Conservation (phyloP, 35 echinoderm and acorn worm genomes). For the Patiria miniata region DNA sequence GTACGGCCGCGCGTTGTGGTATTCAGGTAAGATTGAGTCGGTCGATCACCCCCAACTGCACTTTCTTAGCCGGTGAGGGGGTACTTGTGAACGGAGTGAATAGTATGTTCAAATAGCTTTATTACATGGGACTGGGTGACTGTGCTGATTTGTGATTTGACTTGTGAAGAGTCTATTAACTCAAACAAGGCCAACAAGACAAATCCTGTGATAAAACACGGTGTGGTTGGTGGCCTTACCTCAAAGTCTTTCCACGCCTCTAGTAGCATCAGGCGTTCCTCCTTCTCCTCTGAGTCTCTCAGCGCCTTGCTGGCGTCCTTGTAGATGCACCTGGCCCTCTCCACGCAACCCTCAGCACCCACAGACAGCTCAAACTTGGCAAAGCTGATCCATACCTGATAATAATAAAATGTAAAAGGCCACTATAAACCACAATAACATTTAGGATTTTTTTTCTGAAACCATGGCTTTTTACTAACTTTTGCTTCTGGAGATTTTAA, state of each 20-base stretch:
- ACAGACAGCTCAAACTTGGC: constrained; percentile 93
- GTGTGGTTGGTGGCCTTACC: constrained; percentile 32
- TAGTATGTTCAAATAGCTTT: too few species aligned
- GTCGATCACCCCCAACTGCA: too few species aligned
- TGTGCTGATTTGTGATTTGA: too few species aligned
- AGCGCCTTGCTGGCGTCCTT: constrained; percentile 81
- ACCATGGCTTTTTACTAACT: too few species aligned
- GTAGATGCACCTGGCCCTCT: constrained; percentile 71
- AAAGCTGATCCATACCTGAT: constrained; percentile 97
- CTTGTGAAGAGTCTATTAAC: too few species aligned
- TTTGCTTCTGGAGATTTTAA: too few species aligned
- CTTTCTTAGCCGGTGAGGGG: too few species aligned
- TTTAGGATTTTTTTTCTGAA: too few species aligned
- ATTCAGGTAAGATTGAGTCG: too few species aligned
- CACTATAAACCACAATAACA: background rate
- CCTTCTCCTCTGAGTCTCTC: constrained; percentile 79
- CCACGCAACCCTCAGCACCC: constrained; percentile 74
- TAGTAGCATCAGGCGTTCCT: constrained; percentile 85
- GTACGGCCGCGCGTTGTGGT: too few species aligned
- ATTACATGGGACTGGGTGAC: too few species aligned
- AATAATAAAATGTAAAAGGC: background rate
- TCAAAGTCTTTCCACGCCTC: constrained; percentile 99
- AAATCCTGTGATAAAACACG: background rate
- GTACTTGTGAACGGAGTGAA: too few species aligned
- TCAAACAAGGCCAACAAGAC: background rate